Conservation (phyloP, 2,113 vertebrate genomes). For the Dryoscopus gambensis region DNA sequence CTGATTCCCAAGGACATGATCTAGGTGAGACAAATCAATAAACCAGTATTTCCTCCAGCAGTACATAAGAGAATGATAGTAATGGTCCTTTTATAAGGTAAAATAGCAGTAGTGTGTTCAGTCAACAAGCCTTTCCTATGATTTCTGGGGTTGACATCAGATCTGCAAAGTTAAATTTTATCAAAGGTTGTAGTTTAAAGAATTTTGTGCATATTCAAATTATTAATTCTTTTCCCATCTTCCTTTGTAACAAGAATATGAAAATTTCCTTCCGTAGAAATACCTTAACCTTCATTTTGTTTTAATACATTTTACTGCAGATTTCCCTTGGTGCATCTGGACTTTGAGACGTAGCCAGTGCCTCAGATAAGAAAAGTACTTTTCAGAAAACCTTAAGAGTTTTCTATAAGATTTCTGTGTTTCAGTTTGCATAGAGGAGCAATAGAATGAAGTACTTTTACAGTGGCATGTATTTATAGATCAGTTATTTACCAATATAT, state of each 20-base stretch:
- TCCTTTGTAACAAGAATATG: background rate
- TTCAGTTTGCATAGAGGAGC: background rate
- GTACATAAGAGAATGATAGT: background rate
- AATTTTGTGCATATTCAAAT: background rate
- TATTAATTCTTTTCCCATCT: background rate
- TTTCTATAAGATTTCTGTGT: background rate
- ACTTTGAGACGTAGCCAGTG: background rate
- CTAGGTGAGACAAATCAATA: background rate
- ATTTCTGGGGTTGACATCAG: background rate
- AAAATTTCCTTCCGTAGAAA: background rate
- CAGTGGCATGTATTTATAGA: background rate
- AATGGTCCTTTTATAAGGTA: background rate
- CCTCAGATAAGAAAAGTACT: background rate
- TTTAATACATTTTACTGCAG: background rate
- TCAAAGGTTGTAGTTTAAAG: background rate
- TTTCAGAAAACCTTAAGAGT: background rate
- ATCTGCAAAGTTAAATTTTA: background rate
- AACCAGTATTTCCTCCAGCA: background rate
- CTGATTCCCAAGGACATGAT: background rate
- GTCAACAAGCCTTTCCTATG: background rate
- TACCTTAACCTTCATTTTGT: background rate
- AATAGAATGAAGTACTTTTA: background rate
- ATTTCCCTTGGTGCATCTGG: background rate
- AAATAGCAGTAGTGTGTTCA: background rate
- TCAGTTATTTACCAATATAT: background rate